Percentiles rank a stretch among this genome's conserved stretches.
Conservation (phyloP, 1,140 invertebrate genomes). For the Campoletis sonorensis region DNA sequence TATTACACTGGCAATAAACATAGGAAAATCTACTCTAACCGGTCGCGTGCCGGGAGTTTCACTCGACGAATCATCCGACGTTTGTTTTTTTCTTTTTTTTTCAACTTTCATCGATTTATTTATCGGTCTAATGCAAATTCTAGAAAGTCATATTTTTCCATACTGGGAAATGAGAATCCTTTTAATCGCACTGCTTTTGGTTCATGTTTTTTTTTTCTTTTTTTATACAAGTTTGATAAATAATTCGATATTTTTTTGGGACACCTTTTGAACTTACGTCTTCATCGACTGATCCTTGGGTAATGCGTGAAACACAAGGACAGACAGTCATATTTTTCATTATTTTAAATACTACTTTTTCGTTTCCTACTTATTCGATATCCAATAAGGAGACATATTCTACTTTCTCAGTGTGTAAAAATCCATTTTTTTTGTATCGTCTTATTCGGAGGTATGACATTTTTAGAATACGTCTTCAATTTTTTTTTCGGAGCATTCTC, state of each 20-base stretch:
- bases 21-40: background rate
- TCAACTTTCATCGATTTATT: constrained; percentile 2
- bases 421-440: no score
- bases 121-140: background rate
- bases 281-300: constrained; percentile 27
- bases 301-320: constrained; percentile 51
- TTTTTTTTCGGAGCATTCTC: background rate
- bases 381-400: no score
- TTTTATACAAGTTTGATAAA: no score
- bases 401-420: no score
- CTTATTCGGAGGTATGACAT: background rate
- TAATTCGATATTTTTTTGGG: constrained; percentile 19
- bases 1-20: background rate
- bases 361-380: background rate
- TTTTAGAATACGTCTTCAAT: background rate
- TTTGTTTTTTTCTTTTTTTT: background rate
- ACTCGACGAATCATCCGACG: constrained; percentile 2
- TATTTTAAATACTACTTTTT: background rate
- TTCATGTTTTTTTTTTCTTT: no score
- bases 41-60: constrained; percentile 3
- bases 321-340: background rate
- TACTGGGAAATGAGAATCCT: background rate
- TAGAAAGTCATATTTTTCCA: background rate
- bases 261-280: constrained; percentile 43
- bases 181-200: background rate